These are phyloP conservation scores for Enteromius treurensis DNA, from an alignment of 2,797 vertebrate genomes.

Conservation along the genomic window DNA sequence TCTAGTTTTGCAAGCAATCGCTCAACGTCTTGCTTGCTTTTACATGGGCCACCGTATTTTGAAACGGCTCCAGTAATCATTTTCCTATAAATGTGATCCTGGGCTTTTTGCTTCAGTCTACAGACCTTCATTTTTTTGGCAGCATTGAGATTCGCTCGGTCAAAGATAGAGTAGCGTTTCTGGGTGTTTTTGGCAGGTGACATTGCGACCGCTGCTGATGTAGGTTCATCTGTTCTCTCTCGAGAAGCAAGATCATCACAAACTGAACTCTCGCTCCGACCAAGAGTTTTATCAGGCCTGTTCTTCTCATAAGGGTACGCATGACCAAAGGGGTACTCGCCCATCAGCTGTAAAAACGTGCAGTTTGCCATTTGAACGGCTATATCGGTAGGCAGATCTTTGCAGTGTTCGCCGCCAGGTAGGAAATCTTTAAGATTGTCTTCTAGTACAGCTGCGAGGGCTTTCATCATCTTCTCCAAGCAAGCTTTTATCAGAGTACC, in stretches of 20 bases:
- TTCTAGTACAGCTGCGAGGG: conserved; percentile 71
- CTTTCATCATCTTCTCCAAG: conserved; percentile 74
- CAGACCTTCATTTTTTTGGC: conserved; percentile 13
- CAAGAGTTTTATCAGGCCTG: conserved; percentile 10
- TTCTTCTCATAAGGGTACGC: conserved; percentile 53
- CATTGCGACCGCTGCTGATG: background rate
- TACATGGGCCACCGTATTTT: conserved; percentile 77
- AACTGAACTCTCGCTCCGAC: background rate
- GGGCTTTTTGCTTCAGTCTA: conserved; percentile 30
- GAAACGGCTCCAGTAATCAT: conserved; percentile 67
- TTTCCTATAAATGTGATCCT: conserved; percentile 59
- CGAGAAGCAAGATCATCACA: background rate
- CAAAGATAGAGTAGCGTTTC: conserved; percentile 5
- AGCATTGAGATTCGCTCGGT: conserved; percentile 9
- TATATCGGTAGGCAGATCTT: conserved; percentile 64
- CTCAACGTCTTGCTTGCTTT: conserved; percentile 74
- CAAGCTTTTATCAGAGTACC: conserved; percentile 72
- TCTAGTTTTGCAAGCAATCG: conserved; percentile 72
- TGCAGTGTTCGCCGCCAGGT: conserved; percentile 73
- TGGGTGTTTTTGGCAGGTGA: conserved; percentile 2
- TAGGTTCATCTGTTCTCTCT: background rate
- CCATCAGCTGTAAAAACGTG: conserved; percentile 76
- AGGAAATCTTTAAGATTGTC: conserved; percentile 76
- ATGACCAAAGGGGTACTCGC: conserved; percentile 73
- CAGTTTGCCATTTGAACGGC: conserved; percentile 66